These are phyloP conservation scores for Parascotia fuliginaria DNA, from an alignment of 2,888 invertebrate species.

Conservation along the genomic window DNA sequence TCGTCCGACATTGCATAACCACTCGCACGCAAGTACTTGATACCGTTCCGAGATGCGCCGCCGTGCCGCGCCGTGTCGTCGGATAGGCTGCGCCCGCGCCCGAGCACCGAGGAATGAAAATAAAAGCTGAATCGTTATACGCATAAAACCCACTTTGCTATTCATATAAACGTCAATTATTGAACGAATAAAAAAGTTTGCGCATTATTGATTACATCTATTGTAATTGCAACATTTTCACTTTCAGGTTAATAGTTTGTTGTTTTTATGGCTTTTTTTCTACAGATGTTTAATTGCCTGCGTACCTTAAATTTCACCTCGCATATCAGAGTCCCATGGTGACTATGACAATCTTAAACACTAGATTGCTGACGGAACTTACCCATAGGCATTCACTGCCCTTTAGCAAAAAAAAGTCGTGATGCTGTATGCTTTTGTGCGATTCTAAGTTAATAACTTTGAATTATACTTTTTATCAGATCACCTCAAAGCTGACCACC, in stretches of 20 bases:
- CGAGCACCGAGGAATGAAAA: slow-evolving; percentile 61
- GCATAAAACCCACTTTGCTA: slow-evolving; percentile 46
- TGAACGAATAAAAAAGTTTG: slow-evolving; percentile 35
- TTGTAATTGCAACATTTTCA: slow-evolving; percentile 48
- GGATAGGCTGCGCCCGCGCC: slow-evolving; percentile 42
- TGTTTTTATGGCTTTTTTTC: not conserved
- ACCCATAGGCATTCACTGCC: too few relatives aligned
- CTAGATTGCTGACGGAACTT: too few relatives aligned
- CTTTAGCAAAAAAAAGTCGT: too few relatives aligned
- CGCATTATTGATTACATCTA: slow-evolving; percentile 38
- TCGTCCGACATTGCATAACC: slow-evolving; percentile 79
- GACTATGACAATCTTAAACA: too few relatives aligned
- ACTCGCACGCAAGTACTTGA: slow-evolving; percentile 68
- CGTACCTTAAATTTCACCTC: not conserved
- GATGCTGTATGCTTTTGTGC: too few relatives aligned
- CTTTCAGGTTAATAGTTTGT: slow-evolving; percentile 26
- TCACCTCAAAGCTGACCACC: not conserved
- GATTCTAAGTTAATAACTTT: too few relatives aligned
- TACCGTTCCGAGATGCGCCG: slow-evolving; percentile 68
- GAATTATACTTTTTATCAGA: too few relatives aligned
- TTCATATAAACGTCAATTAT: slow-evolving; percentile 53
- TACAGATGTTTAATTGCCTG: not conserved
- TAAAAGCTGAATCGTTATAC: slow-evolving; percentile 52
- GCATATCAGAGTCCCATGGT: too few relatives aligned
- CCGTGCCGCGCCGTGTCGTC: slow-evolving; percentile 36